A percentile compares a stretch with the other conserved stretches of the same genome.
Conservation (phyloP, 2,113 vertebrate genomes). For the Charadrius vociferus region DNA sequence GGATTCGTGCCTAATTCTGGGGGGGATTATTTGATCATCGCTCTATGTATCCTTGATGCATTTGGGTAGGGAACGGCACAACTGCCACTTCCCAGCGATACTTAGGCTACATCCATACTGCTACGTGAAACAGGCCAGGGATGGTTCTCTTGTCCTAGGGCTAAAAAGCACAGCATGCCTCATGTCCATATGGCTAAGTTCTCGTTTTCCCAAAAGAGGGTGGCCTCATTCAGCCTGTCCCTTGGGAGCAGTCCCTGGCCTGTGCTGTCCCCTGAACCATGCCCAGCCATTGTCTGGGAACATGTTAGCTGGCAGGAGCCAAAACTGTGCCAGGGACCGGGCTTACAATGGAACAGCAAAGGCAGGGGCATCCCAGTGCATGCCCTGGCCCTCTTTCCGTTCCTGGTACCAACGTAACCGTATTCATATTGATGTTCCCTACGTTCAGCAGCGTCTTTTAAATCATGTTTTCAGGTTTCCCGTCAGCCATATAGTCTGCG, state of each 20-base stretch:
- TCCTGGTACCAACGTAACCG: neutral
- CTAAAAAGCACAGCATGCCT: constrained; percentile 9
- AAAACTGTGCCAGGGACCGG: neutral
- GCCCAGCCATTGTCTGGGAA: constrained; percentile 56
- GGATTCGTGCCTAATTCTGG: neutral
- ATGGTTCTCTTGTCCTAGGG: neutral
- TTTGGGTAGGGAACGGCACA: neutral
- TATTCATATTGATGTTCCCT: neutral
- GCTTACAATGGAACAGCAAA: neutral
- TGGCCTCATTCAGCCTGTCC: constrained; percentile 2
- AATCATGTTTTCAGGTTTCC: neutral
- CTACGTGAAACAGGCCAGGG: neutral
- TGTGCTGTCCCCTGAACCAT: neutral
- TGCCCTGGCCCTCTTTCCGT: neutral
- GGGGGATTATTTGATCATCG: neutral
- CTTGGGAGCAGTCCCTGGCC: neutral
- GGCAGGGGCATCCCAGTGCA: neutral
- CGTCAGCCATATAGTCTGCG: neutral
- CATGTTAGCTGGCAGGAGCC: neutral
- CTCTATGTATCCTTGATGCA: neutral
- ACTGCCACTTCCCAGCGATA: neutral
- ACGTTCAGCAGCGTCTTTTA: neutral
- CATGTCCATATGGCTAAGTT: neutral
- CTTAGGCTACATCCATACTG: neutral
- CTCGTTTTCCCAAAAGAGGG: neutral